Base-by-base conservation (phyloP, 2,797 vertebrate species). In the Lutjanus argentimaculatus region DNA sequence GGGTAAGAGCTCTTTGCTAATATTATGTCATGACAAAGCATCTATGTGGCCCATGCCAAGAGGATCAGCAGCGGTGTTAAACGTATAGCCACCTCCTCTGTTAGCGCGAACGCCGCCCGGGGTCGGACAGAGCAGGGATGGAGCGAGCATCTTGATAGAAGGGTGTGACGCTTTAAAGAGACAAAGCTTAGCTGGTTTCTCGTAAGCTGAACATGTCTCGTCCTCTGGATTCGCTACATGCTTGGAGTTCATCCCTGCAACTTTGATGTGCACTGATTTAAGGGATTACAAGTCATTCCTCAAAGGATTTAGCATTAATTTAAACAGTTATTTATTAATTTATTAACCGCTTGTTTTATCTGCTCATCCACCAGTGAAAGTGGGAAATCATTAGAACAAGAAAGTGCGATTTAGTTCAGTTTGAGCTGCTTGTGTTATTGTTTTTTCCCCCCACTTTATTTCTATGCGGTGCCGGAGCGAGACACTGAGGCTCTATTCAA, bases 281-380 rank as follows among this genome's bases (percentile, higher is more conserved):
- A 82, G 72, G 91, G 88, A 87, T 94, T 92, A 93, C 80, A 88
- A 85, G 85, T 90, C 76, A 84, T 85, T 88, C 85, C 82, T 72
- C 53, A 21, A 61, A 82, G 86, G 81, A 81, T 69, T 87, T 77
- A 49, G 75, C 66, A 40, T 83, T 82, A 13, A 86, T 86, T 87
- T 80, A 30, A 42, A 55, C 42, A 43, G 40, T 69, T 79, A 64
- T 78, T 80, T 77, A 83, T 85, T 72, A 42, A 77, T 87, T 62
- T 73, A 49, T 75, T 62, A 58, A 65, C 4, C 11, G 8, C 11
- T 12, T 49, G 4, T 11, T 66, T 53, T 64, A 81, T 80, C 56
- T 21, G 25, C 21, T 59, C 1, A 12, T 42, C 42, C 17, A 2
- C 43, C 51, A 17, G 15, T 7, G 6, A 19, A 70, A 49, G 15